Conservation (phyloP, 2,797 vertebrate genomes). For the Karalla daura region DNA sequence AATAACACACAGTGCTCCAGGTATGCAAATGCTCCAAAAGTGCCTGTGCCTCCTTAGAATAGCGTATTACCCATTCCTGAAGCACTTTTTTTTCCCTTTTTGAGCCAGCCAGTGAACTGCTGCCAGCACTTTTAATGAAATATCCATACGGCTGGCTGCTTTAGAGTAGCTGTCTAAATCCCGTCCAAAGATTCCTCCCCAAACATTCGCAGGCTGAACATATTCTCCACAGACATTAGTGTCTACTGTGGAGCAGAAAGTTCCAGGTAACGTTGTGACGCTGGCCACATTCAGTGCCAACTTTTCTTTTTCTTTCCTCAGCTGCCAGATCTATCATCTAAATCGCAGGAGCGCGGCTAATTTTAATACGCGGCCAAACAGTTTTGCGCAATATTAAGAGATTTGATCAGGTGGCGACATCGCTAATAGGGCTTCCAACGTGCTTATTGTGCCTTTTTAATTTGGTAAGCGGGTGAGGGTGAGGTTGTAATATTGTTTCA, state of each 20-base stretch:
- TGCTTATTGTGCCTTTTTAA: neutral
- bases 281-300: neutral
- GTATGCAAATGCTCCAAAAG: neutral
- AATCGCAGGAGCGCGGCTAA: conserved; percentile 20
- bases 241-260: neutral
- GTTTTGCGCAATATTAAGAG: neutral
- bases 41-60: neutral
- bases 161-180: conserved; percentile 1
- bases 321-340: neutral
- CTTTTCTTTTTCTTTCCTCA: too few relatives aligned
- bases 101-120: conserved; percentile 3
- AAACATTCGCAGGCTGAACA: neutral
- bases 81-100: conserved; percentile 13
- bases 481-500: neutral
- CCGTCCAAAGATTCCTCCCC: neutral
- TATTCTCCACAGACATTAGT: neutral
- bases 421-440: neutral
- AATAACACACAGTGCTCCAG: neutral
- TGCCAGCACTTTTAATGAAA: conserved; percentile 21
- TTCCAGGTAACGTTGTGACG: neutral
- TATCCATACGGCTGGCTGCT: neutral
- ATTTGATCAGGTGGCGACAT: neutral
- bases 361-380: neutral
- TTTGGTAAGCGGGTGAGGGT: neutral
- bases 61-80: neutral